Evolutionary conservation across 1,140 invertebrate species (phyloP).

Genomic region (Zaprionus taronus): DNA sequence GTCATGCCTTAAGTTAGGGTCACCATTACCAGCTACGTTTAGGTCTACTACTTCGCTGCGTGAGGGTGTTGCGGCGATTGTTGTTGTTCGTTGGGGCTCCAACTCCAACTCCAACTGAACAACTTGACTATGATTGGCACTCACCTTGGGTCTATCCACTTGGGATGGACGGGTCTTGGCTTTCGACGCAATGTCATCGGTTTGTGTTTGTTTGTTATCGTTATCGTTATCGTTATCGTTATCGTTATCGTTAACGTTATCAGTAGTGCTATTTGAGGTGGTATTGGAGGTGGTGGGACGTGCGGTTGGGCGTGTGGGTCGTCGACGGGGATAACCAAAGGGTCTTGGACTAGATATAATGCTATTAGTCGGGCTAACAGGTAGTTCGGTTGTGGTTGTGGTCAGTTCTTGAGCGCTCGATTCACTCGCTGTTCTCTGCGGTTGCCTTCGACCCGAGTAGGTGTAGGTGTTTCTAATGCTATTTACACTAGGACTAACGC

Average conservation of each 20-base stretch:
- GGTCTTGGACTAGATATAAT: slow-evolving; percentile 86
- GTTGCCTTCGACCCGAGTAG: slow-evolving; percentile 71
- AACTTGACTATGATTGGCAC: slow-evolving; percentile 61
- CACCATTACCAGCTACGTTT: slow-evolving; percentile 74
- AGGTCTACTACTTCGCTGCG: slow-evolving; percentile 43
- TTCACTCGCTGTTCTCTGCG: slow-evolving; percentile 53
- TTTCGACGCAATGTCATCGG: slow-evolving; percentile 60
- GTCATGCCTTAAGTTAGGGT: slow-evolving; percentile 80
- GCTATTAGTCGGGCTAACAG: slow-evolving; percentile 50
- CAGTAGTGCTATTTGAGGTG: slow-evolving; percentile 25
- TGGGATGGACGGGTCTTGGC: slow-evolving; percentile 63
- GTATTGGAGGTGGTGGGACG: slow-evolving; percentile 26
- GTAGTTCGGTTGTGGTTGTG: slow-evolving; percentile 51
- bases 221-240: slow-evolving; percentile 47
- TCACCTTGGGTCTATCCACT: slow-evolving; percentile 78
- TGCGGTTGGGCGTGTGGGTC: slow-evolving; percentile 61
- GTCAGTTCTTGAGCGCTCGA: slow-evolving; percentile 43
- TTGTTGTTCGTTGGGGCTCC: slow-evolving; percentile 48
- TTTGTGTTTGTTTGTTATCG: slow-evolving; percentile 45
- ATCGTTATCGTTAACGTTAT: slow-evolving; percentile 42
- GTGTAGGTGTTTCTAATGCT: slow-evolving; percentile 64
- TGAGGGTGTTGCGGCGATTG: slow-evolving; percentile 22
- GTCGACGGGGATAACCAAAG: slow-evolving; percentile 85
- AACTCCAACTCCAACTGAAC: slow-evolving; percentile 42
- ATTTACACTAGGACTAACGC: slow-evolving; percentile 61